Base-by-base conservation (phyloP, 2,113 vertebrate genomes). In the Sinocyclocheilus rhinocerous region DNA sequence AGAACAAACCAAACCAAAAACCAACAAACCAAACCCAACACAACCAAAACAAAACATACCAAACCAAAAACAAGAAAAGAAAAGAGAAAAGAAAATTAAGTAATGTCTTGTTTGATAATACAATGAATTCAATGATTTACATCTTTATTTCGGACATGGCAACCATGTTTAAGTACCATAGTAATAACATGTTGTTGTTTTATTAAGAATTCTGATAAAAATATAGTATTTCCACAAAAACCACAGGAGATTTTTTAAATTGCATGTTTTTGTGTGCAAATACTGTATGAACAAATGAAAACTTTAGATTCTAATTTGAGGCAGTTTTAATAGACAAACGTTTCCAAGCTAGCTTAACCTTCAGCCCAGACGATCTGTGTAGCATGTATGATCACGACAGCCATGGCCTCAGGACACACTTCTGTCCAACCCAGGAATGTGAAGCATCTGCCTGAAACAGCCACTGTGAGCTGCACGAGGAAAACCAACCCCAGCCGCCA, bases 361-460 rank as follows among this genome's bases (percentile, higher is more conserved):
- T 26, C 72, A 75, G 70, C 36, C 20, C 36, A 45, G 70, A 5
- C 22, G 9, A n/a, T 73, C 70, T n/a, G 70, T 45, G 20, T 36
- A 80, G 57, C 59, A 24, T 24, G 59, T 81, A 45, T 81, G 36
- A 81, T 81, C 78, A 65, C 2, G 36, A 65, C 78, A 81, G 78
- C n/a, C 22, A 45, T 81, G 22, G 57, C 78, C 78, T 42, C 33
- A 10, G 57, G 57, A 45, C 22, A 81, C 6, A 15, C 78, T 81
- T 45, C 15, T 45, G 6, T 45, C 78, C 6, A 63, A 65, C 78
- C 22, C 13, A 81, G 78, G 78, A 81, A 81, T 81, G 78, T 42
- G 22, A 81, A 45, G 59, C 36, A 81, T 81, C 78, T 81, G 78
- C 57, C 57, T 13, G 59, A 81, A 81, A 81, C 57, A 45, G 36